A percentile compares a stretch with the other conserved stretches of the same genome.
Evolutionary conservation across 1,140 invertebrate genomes (phyloP).

Genomic region (Anoplolepis gracilipes): DNA sequence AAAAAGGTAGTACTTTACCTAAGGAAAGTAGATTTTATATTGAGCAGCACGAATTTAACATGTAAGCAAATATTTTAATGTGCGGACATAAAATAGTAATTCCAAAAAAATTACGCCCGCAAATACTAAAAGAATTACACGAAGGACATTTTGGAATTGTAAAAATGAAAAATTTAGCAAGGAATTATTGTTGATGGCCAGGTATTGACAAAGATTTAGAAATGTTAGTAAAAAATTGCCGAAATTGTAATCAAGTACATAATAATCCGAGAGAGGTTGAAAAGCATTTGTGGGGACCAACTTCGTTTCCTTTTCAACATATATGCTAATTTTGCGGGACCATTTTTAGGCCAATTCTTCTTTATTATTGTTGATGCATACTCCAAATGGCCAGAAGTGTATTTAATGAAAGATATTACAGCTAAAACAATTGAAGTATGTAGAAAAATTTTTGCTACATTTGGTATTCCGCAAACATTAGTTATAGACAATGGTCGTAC

Average conservation of each 20-base stretch:
- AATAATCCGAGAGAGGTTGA: slow-evolving; percentile 64
- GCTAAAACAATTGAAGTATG: background rate
- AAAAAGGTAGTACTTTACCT: no score
- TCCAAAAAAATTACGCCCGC: background rate
- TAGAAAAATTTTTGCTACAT: background rate
- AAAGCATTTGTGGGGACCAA: background rate
- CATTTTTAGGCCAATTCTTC: slow-evolving; percentile 77
- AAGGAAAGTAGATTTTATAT: no score
- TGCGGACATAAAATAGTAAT: slow-evolving; percentile 61
- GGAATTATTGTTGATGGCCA: slow-evolving; percentile 83
- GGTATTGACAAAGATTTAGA: slow-evolving; percentile 78
- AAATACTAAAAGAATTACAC: slow-evolving; percentile 73
- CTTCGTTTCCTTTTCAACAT: slow-evolving; percentile 52
- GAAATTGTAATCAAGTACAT: slow-evolving; percentile 20
- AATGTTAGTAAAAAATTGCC: slow-evolving; percentile 20
- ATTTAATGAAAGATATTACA: background rate
- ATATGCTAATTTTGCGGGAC: slow-evolving; percentile 85
- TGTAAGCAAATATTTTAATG: slow-evolving; percentile 31
- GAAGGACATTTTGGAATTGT: slow-evolving; percentile 80
- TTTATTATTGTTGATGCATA: slow-evolving; percentile 82
- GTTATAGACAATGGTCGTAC: background rate
- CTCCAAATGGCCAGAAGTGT: background rate
- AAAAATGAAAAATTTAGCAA: slow-evolving; percentile 83
- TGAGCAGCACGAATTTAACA: background rate
- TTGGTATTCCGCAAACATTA: background rate